Percentiles rank a stretch among this genome's conserved stretches.
These are phyloP conservation scores for Mythimna ferrago DNA, from an alignment of 2,888 invertebrate species.

Conservation along the genomic window DNA sequence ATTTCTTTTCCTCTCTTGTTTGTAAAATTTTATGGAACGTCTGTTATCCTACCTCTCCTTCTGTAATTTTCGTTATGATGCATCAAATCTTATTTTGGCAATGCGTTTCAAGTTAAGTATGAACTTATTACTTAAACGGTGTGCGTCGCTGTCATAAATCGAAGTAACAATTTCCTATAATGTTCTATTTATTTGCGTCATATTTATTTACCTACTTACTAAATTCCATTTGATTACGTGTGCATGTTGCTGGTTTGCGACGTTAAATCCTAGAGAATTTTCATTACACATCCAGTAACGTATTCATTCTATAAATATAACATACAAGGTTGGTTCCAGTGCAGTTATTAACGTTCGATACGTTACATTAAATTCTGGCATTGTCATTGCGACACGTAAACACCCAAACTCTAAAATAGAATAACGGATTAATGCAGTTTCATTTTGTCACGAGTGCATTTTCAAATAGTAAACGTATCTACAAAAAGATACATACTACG, in stretches of 20 bases:
- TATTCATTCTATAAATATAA: slow-evolving; percentile 52
- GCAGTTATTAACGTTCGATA: slow-evolving; percentile 48
- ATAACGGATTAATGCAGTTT: slow-evolving; percentile 31
- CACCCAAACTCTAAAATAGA: slow-evolving; percentile 53
- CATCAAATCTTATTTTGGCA: slow-evolving; percentile 36
- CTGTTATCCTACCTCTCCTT: slow-evolving; percentile 46
- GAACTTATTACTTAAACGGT: slow-evolving; percentile 60
- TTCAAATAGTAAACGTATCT: slow-evolving; percentile 22
- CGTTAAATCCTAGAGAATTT: slow-evolving; percentile 48
- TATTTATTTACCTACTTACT: slow-evolving; percentile 56
- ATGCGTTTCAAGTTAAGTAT: slow-evolving; percentile 43
- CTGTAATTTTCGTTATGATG: slow-evolving; percentile 37
- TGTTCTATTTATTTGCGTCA: slow-evolving; percentile 46
- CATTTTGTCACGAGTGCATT: slow-evolving; percentile 6
- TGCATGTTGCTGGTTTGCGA: slow-evolving; percentile 67
- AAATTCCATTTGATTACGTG: slow-evolving; percentile 62
- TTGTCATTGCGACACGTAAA: slow-evolving; percentile 52
- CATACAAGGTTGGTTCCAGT: slow-evolving; percentile 53
- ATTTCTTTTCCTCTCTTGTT: slow-evolving; percentile 69
- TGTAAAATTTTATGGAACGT: slow-evolving; percentile 50
- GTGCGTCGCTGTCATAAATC: slow-evolving; percentile 30
- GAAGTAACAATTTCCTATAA: slow-evolving; percentile 46
- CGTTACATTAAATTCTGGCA: slow-evolving; percentile 48
- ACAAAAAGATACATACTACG: slow-evolving; percentile 21
- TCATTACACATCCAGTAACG: slow-evolving; percentile 49